A percentile compares a stretch with the other conserved stretches of the same genome.
These are phyloP conservation scores for Neodon shergylaensis DNA, from an alignment of 2,113 vertebrate species.

Conservation along the genomic window DNA sequence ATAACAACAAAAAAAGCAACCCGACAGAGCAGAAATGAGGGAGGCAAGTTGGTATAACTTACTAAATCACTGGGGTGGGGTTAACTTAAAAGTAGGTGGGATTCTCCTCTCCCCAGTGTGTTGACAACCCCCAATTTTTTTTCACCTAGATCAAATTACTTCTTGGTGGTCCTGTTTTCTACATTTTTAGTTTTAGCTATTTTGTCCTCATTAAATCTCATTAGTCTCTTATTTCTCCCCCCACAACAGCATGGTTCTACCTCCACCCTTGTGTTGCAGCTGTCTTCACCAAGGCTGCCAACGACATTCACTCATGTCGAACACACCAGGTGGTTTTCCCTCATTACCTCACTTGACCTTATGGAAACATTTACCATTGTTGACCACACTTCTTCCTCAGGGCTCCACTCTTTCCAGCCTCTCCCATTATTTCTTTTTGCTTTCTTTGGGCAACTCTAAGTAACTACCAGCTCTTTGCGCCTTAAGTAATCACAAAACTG, in stretches of 20 bases:
- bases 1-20: neutral
- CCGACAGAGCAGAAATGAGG: neutral
- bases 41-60: neutral
- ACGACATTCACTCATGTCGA: neutral
- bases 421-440: neutral
- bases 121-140: neutral
- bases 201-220: neutral
- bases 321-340: neutral
- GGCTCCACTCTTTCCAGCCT: neutral
- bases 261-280: rapidly evolving
- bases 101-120: neutral
- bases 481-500: neutral
- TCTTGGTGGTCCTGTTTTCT: neutral
- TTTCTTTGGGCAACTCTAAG: neutral
- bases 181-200: neutral
- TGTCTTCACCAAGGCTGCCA: neutral
- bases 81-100: neutral
- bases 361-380: neutral
- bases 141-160: neutral
- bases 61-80: neutral
- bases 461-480: neutral
- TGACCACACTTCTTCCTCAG: neutral
- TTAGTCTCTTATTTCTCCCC: neutral
- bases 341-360: neutral
- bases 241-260: neutral